phyloP scores from a whole-genome alignment of 2,797 vertebrate genomes.

The Trachops cirrhosus region DNA sequence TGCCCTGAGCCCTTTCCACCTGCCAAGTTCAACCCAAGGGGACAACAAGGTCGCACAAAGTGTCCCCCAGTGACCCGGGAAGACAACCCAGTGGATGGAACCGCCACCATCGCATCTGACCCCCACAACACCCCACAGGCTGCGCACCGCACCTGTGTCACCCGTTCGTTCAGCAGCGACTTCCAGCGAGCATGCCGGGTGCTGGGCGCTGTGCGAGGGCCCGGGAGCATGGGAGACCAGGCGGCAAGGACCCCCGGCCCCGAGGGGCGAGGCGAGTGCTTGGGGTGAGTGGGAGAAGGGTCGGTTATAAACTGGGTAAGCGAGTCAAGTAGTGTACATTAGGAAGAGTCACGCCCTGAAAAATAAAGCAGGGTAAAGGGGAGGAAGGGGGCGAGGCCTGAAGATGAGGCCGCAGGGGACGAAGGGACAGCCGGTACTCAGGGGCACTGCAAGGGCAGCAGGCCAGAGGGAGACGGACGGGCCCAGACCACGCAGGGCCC shows the following conservation, averaged over 20 bases:
- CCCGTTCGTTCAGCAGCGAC: background rate
- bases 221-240: background rate
- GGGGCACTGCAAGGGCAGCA: background rate
- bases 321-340: background rate
- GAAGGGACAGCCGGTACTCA: background rate
- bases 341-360: background rate
- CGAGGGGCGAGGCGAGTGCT: rapidly evolving
- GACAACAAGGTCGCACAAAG: background rate
- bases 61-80: background rate
- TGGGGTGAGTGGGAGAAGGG: rapidly evolving
- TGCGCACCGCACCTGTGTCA: rapidly evolving
- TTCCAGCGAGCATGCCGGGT: rapidly evolving
- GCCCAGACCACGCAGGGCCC: background rate
- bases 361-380: background rate
- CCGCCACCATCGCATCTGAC: background rate
- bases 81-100: background rate
- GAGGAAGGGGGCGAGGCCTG: background rate
- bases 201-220: too few relatives aligned
- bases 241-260: background rate
- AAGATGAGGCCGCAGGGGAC: background rate
- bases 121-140: background rate
- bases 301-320: background rate
- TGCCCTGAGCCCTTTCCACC: background rate
- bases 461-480: background rate
- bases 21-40: background rate